Conservation (phyloP, 2,797 vertebrate species). For the Pseudomugil tenellus region DNA sequence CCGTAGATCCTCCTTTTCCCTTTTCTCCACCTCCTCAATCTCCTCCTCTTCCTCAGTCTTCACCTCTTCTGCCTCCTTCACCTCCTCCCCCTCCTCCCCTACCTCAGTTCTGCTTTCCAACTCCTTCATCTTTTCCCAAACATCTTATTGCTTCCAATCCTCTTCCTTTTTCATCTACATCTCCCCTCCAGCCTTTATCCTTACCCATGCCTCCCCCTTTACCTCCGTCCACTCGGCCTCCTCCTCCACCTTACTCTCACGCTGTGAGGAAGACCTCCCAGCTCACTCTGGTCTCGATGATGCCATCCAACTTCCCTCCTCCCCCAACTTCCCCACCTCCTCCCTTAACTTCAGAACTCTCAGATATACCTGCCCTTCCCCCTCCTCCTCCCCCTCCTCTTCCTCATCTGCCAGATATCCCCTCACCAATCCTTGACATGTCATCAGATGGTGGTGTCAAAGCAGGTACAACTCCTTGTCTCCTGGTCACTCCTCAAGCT, state of each 20-base stretch:
- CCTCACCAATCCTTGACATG: neutral
- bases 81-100: constrained; percentile 18
- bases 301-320: constrained; percentile 10
- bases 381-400: constrained; percentile 52
- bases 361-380: constrained; percentile 47
- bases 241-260: constrained; percentile 58
- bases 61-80: constrained; percentile 60
- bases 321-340: constrained; percentile 34
- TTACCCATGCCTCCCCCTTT: constrained; percentile 26
- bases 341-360: constrained; percentile 22
- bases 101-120: constrained; percentile 23
- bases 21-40: constrained; percentile 21
- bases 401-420: constrained; percentile 5
- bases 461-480: constrained; percentile 64
- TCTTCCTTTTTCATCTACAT: constrained; percentile 55
- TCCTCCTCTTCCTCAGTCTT: constrained; percentile 56
- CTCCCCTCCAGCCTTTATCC: constrained; percentile 9
- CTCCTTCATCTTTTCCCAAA: neutral
- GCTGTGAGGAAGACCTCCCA: constrained; percentile 37
- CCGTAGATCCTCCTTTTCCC: neutral
- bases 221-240: constrained; percentile 35
- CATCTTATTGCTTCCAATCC: constrained; percentile 30
- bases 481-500: constrained; percentile 87
- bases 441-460: constrained; percentile 26
- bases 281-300: constrained; percentile 7